Base-by-base conservation (phyloP, 2,797 vertebrate species). In the Coregonus suidteri region DNA sequence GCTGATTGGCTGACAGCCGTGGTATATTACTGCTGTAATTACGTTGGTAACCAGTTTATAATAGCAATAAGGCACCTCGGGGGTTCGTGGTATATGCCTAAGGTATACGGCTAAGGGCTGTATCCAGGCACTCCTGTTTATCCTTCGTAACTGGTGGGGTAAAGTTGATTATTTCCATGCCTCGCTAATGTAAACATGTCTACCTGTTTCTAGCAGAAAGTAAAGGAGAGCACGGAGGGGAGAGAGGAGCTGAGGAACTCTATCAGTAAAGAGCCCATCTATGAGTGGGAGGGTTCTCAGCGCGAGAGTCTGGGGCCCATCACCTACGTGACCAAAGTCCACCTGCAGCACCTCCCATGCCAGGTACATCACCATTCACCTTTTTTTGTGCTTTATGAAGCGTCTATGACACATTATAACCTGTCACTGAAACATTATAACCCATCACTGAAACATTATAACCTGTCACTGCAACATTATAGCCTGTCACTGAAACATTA, bases 331-430 rank as follows among this genome's bases (percentile, higher is more conserved):
- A 97, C 97, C 0, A 97, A 95, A 93, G 97, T 97, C 78, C 94
- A 91, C 80, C 91, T 99, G 51, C 98, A 99, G 87, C 97, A 99
- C 77, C 91, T 99, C 80, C 98, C 98, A 4, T 97, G 95, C 77
- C 95, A 97, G 96, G 98, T 99, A 87, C 6, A 86, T 70, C 47
- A 62, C 34, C 35, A 35, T 35, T 62, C 34, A 4, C 2, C 1
- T 13, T 15, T 13, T 15, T 18, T 25, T 25, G 30, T 13, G 51
- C 54, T 9, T 16, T 37, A 18, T 7, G 35, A 35, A 6, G 67
- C 18, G 5, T 69, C 30, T 34, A 34, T 31, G 14, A 25, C 41
- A 67, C 30, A 67, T 25, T 3, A 56, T 18, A 11, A 47, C 51
- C 0, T 4, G 4, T 80, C 75, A 67, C 4, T 83, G 77, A 84